phyloP scores from a whole-genome alignment of 1,140 invertebrate genomes.

The Andricus grossulariae region DNA sequence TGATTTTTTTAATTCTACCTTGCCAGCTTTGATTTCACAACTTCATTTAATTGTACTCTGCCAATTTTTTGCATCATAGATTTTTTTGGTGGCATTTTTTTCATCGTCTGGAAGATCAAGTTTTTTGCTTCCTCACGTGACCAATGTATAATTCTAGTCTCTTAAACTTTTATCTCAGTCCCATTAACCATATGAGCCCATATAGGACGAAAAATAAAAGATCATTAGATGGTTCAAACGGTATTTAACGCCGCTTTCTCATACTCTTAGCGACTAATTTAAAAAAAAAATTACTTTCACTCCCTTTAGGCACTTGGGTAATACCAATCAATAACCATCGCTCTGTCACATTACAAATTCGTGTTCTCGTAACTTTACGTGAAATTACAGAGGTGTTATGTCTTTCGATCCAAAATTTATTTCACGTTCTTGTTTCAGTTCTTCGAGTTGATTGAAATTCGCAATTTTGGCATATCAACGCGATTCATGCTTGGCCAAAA shows the following conservation, averaged over 20 bases:
- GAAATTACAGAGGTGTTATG: background rate
- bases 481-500: background rate
- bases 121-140: no score
- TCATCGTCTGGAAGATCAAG: no score
- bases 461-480: background rate
- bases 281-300: slow-evolving; percentile 28
- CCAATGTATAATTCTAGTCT: background rate
- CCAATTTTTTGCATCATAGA: no score
- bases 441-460: background rate
- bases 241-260: slow-evolving; percentile 1
- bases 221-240: background rate
- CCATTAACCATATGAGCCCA: background rate
- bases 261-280: background rate
- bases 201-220: background rate
- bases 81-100: no score
- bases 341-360: background rate
- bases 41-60: no score
- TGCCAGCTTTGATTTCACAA: no score
- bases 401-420: no score
- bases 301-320: background rate
- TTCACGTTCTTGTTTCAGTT: background rate
- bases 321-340: background rate
- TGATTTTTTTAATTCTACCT: no score
- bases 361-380: background rate
- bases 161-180: background rate